A percentile compares a stretch with the other conserved stretches of the same genome.
Evolutionary conservation across 2,888 invertebrate species (phyloP).

Genomic region (Rhagium mordax): DNA sequence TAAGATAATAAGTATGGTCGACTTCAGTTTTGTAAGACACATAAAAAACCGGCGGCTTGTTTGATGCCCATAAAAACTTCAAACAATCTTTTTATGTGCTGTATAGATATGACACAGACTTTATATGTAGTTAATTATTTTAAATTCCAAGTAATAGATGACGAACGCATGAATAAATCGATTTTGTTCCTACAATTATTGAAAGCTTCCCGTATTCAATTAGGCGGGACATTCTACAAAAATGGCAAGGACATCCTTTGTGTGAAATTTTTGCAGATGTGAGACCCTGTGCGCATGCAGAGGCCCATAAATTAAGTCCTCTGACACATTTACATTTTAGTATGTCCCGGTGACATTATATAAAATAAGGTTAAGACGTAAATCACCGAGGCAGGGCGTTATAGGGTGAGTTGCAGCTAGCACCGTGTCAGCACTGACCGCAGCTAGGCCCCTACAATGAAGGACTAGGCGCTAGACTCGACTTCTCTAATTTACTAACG

Average conservation of each 20-base stretch:
- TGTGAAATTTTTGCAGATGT: constrained; percentile 50
- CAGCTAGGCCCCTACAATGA: constrained; percentile 62
- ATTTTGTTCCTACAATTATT: neutral
- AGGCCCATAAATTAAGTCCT: constrained; percentile 54
- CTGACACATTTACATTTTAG: constrained; percentile 63
- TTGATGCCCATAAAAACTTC: too few species aligned
- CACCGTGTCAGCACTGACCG: constrained; percentile 65
- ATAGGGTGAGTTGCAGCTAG: constrained; percentile 59
- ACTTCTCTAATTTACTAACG: constrained; percentile 68
- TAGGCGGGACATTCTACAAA: neutral
- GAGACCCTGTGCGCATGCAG: constrained; percentile 45
- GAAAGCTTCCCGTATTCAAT: neutral
- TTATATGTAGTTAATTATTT: too few species aligned
- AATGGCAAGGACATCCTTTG: constrained; percentile 33
- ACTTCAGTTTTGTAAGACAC: too few species aligned
- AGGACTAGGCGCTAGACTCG: constrained; percentile 51
- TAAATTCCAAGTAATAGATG: too few species aligned
- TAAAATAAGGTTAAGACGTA: constrained; percentile 75
- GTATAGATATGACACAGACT: too few species aligned
- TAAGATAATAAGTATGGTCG: too few species aligned
- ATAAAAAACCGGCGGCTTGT: too few species aligned
- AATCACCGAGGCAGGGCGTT: constrained; percentile 72
- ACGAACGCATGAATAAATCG: neutral
- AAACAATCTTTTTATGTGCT: too few species aligned
- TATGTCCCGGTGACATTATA: constrained; percentile 72